These are phyloP conservation scores for Megathymus violae DNA, from an alignment of 1,140 invertebrate species.

Conservation along the genomic window DNA sequence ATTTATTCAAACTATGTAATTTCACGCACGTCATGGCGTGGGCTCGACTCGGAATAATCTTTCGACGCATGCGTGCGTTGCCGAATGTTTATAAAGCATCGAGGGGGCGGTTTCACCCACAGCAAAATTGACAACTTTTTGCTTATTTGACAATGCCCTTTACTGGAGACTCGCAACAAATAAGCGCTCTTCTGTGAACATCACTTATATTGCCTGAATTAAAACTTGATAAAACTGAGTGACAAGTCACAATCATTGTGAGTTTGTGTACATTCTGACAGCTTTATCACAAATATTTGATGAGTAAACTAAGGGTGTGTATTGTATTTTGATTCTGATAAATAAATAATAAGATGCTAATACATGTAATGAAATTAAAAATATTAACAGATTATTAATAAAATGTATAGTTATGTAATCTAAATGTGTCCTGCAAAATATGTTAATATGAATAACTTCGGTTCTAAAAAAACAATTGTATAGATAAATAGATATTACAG, in stretches of 20 bases:
- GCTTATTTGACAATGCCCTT: slow-evolving; percentile 66
- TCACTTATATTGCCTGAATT: slow-evolving; percentile 59
- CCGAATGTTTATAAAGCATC: slow-evolving; percentile 42
- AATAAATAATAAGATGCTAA: too few relatives aligned
- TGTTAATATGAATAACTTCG: too few relatives aligned
- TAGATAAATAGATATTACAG: too few relatives aligned
- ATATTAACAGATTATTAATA: too few relatives aligned
- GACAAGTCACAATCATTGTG: slow-evolving; percentile 63
- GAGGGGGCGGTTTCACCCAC: slow-evolving; percentile 68
- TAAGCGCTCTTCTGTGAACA: slow-evolving; percentile 54
- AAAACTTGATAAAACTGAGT: slow-evolving; percentile 65
- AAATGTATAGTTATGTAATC: too few relatives aligned
- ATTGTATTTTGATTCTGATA: neutral
- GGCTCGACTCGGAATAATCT: slow-evolving; percentile 11
- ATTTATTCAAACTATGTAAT: slow-evolving; percentile 26
- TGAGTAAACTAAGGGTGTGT: slow-evolving; percentile 52
- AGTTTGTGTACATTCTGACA: slow-evolving; percentile 59
- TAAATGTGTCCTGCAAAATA: too few relatives aligned
- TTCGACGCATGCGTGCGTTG: slow-evolving; percentile 47
- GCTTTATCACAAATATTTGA: slow-evolving; percentile 56
- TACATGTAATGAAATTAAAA: too few relatives aligned
- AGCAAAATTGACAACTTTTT: slow-evolving; percentile 65
- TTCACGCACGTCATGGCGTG: slow-evolving; percentile 30
- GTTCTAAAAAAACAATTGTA: too few relatives aligned
- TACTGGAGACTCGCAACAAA: slow-evolving; percentile 52